Percentiles rank a stretch among this genome's conserved stretches.
Conservation (phyloP, 2,888 invertebrate genomes). For the Xiphydria camelus region DNA sequence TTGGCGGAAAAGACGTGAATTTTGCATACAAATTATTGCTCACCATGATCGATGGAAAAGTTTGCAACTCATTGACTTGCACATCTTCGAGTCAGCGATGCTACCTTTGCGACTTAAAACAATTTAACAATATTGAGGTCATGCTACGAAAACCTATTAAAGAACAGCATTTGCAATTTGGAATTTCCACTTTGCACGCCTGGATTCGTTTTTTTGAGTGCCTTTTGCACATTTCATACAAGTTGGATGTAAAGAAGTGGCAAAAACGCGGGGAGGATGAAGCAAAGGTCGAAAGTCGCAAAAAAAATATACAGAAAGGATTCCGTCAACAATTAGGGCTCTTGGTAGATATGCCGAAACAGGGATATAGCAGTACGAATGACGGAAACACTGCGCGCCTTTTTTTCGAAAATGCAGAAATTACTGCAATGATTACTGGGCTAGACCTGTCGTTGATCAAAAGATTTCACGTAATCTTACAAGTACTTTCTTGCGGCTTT, state of each 20-base stretch:
- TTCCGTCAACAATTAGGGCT: conserved; percentile 17
- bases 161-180: conserved; percentile 23
- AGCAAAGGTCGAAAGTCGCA: conserved; percentile 27
- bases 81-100: conserved; percentile 24
- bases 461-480: conserved; percentile 29
- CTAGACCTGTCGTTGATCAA: conserved; percentile 33
- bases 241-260: too few species aligned
- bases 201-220: conserved; percentile 45
- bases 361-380: too few species aligned
- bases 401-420: too few species aligned
- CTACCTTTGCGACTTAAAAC: conserved; percentile 22
- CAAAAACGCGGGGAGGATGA: too few species aligned
- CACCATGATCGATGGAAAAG: conserved; percentile 27
- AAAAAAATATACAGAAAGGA: conserved; percentile 25
- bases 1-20: conserved; percentile 16
- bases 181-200: conserved; percentile 37
- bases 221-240: too few species aligned
- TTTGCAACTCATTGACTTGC: conserved; percentile 23
- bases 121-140: conserved; percentile 20
- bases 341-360: too few species aligned
- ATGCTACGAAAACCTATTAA: conserved; percentile 15
- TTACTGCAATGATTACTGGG: conserved; percentile 35
- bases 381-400: too few species aligned
- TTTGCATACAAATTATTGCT: conserved; percentile 19
- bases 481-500: conserved; percentile 28